phyloP scores from a whole-genome alignment of 2,797 vertebrate genomes.

The Myotis vivesi region DNA sequence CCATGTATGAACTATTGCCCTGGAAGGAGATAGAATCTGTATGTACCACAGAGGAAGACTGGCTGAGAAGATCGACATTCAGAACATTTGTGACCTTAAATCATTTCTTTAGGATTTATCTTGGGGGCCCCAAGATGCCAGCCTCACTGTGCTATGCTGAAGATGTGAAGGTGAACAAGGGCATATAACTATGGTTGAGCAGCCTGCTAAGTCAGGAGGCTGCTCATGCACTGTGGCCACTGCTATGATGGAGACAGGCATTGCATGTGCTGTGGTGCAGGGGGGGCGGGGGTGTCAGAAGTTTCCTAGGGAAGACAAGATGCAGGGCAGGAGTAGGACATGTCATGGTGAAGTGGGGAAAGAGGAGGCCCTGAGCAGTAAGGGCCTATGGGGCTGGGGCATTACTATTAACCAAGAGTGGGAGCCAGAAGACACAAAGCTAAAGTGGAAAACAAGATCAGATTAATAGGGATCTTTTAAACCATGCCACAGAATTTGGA shows the following conservation, averaged over 20 bases:
- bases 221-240: too few relatives aligned
- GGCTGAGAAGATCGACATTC: background rate
- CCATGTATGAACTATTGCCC: background rate
- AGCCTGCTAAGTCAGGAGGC: background rate
- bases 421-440: background rate
- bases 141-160: background rate
- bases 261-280: accelerated
- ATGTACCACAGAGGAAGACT: background rate
- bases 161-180: background rate
- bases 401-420: background rate
- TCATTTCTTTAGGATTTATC: background rate
- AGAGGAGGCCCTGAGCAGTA: background rate
- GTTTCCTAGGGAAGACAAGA: background rate
- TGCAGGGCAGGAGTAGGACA: background rate
- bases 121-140: background rate
- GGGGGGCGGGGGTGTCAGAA: accelerated
- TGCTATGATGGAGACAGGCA: background rate
- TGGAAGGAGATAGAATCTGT: background rate
- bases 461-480: background rate
- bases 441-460: background rate
- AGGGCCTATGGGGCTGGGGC: background rate
- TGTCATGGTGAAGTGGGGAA: background rate
- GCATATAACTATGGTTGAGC: background rate
- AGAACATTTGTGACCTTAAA: background rate
- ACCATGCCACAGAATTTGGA: background rate